phyloP scores from a whole-genome alignment of 2,888 invertebrate genomes.

The Dryobotodes eremita region DNA sequence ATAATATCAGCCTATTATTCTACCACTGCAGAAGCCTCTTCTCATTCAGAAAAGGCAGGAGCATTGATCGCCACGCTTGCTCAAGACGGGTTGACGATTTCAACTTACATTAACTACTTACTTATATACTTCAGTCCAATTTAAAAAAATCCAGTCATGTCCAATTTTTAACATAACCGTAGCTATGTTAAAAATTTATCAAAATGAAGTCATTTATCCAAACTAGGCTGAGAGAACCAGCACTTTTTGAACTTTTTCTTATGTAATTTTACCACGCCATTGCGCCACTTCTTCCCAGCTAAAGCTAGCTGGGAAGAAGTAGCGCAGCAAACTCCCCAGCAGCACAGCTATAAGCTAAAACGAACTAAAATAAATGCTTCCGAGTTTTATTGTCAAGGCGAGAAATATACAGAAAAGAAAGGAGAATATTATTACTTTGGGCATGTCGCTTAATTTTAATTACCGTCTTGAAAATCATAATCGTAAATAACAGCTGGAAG shows the following conservation, averaged over 20 bases:
- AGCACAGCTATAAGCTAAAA: neutral
- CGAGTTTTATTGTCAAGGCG: neutral
- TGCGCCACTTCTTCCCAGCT: too few species aligned
- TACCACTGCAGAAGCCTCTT: neutral
- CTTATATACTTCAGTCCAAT: too few species aligned
- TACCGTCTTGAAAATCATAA: neutral
- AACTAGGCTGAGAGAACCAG: neutral
- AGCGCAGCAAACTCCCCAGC: neutral
- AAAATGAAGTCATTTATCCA: neutral
- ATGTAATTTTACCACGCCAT: too few species aligned
- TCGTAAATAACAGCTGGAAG: constrained; percentile 19
- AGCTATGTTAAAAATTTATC: neutral
- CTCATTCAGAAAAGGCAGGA: neutral
- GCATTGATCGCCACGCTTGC: neutral
- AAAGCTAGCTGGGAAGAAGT: neutral
- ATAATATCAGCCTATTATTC: too few species aligned
- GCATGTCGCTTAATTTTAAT: neutral
- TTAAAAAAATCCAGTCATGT: too few species aligned
- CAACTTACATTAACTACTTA: neutral
- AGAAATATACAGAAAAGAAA: neutral
- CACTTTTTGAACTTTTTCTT: too few species aligned
- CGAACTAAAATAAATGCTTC: neutral
- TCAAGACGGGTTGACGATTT: neutral
- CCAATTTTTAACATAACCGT: neutral
- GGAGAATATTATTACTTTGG: neutral